Base-by-base conservation (phyloP, 1,140 invertebrate genomes). In the Galendromus occidentalis region DNA sequence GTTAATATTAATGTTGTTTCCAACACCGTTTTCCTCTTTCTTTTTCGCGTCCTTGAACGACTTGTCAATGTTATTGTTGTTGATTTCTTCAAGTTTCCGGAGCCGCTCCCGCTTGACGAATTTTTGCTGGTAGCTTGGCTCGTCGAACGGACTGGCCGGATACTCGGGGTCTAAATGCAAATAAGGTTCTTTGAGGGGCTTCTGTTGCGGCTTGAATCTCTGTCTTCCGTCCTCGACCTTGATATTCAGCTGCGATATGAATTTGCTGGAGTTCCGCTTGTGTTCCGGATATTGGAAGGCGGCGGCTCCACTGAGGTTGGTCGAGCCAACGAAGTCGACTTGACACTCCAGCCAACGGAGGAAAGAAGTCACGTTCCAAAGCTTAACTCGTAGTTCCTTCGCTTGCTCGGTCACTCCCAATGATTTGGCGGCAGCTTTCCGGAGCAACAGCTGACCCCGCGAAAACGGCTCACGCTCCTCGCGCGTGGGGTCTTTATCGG, bases 401-500 rank as follows among this genome's bases (percentile, higher is more conserved):
- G 51, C 51, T 25, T 33, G 51, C 33, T 59, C 51, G 51, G 33
- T 25, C 18, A 22, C 18, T 14, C 51, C 22, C 25, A 29, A 33
- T 14, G 51, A 25, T 25, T 25, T 59, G 12, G 51, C 51, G 2
- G 51, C 51, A 20, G 51, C 14, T 25, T 59, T 59, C 25, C 33
- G 25, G 51, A 59, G 51, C 12, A 59, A 25, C 51, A 59, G 51
- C 51, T 59, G 51, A 14, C 51, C 51, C 14, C 51, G 51, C 51
- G 51, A 59, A 17, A 59, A 33, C 51, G 51, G 51, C 25, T 59
- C 33, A 25, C 14, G 51, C 51, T 59, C 51, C 25, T 59, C 51
- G 51, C 51, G 51, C 51, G 51, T 59, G 25, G 51, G 51, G 33
- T 59, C 51, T 25, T 59, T 59, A 33, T 59, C 51, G 33, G 51